phyloP scores from a whole-genome alignment of 1,140 invertebrate genomes.

The Cecropterus lyciades region DNA sequence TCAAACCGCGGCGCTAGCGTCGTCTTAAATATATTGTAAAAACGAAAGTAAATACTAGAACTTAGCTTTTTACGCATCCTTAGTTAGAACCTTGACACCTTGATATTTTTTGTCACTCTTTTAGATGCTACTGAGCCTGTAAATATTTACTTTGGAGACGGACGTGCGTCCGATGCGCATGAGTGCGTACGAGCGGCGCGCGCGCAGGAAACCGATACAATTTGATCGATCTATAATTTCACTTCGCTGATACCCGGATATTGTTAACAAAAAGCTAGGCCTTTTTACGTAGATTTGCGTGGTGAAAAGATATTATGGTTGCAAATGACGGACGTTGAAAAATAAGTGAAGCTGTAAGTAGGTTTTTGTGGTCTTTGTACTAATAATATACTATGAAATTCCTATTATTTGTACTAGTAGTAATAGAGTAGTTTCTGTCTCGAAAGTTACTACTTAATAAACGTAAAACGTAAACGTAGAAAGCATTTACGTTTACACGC shows the following conservation, averaged over 20 bases:
- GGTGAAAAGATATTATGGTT: neutral
- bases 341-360: too few relatives aligned
- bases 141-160: slow-evolving; percentile 57
- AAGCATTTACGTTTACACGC: too few relatives aligned
- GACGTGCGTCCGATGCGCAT: slow-evolving; percentile 52
- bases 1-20: too few relatives aligned
- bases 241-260: slow-evolving; percentile 20
- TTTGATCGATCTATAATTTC: slow-evolving; percentile 38
- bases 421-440: too few relatives aligned
- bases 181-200: slow-evolving; percentile 39
- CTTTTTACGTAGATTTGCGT: neutral
- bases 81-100: slow-evolving; percentile 17
- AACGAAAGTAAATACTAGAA: neutral
- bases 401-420: too few relatives aligned
- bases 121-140: slow-evolving; percentile 34
- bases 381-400: too few relatives aligned
- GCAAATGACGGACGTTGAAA: too few relatives aligned
- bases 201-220: slow-evolving; percentile 51
- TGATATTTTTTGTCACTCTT: slow-evolving; percentile 13
- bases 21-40: neutral
- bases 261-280: slow-evolving; percentile 11
- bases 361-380: too few relatives aligned
- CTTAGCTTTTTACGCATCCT: slow-evolving; percentile 22
- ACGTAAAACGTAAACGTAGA: too few relatives aligned
- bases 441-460: too few relatives aligned